Conservation (phyloP, 2,797 vertebrate species). For the Centropyge bicolor region DNA sequence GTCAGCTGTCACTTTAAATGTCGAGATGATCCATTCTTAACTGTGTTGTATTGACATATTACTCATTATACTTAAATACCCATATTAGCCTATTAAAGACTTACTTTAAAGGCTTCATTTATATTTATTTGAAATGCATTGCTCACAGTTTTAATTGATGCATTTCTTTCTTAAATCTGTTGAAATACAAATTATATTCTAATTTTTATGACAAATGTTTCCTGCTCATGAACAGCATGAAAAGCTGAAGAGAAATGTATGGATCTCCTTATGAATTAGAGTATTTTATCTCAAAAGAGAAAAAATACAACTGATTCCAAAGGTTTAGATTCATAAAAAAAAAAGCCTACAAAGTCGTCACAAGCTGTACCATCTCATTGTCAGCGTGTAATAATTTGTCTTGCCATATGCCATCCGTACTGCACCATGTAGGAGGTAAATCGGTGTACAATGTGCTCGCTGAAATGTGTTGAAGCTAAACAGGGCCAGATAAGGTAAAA, state of each 20-base stretch:
- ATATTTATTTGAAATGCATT: neutral
- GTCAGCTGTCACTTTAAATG: neutral
- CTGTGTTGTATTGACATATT: neutral
- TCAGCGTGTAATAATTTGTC: conserved; percentile 65
- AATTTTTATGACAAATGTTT: conserved; percentile 23
- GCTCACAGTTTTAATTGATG: neutral
- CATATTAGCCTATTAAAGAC: neutral
- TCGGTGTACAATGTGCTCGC: conserved; percentile 58
- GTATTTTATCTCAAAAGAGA: conserved; percentile 26
- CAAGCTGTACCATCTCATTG: conserved; percentile 54
- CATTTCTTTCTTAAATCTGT: neutral
- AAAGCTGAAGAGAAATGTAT: neutral
- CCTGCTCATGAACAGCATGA: conserved; percentile 2
- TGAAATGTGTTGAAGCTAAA: conserved; percentile 77
- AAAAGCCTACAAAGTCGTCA: conserved; percentile 33
- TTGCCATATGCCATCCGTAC: conserved; percentile 61
- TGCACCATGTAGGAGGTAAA: conserved; percentile 74
- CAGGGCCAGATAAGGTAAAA: conserved; percentile 79
- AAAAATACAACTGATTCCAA: conserved; percentile 6
- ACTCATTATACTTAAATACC: neutral
- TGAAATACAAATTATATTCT: conserved; percentile 25
- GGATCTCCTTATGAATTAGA: conserved; percentile 7
- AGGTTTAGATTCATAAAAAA: conserved; percentile 33
- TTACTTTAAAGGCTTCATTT: neutral
- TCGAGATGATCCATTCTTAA: neutral